Percentiles rank a stretch among this genome's conserved stretches.
These are phyloP conservation scores for Acanthaster planci DNA, from an alignment of 35 echinoderm and acorn worm species.

Conservation along the genomic window DNA sequence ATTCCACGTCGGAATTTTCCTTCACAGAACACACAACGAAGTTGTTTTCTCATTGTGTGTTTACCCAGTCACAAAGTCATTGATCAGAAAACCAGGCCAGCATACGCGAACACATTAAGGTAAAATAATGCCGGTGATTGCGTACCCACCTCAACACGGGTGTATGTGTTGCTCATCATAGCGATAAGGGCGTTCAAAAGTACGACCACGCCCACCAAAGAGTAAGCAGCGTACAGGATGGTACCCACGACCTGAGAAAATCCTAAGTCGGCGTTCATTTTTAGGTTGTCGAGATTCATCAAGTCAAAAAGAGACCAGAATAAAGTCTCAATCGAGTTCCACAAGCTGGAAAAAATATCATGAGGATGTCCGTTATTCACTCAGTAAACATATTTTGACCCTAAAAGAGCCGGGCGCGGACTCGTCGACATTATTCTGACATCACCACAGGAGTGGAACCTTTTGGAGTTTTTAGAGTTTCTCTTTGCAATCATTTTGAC, in stretches of 20 bases:
- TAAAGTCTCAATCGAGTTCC: conserved; percentile 43
- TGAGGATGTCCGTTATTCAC: too few relatives aligned
- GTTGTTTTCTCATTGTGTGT: too few relatives aligned
- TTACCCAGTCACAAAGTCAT: too few relatives aligned
- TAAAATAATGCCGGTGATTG: too few relatives aligned
- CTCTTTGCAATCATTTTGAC: too few relatives aligned
- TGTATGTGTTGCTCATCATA: conserved; percentile 61
- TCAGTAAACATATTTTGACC: background rate
- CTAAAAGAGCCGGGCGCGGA: background rate
- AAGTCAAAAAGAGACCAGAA: conserved; percentile 78
- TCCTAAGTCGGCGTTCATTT: background rate
- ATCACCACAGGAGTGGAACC: too few relatives aligned
- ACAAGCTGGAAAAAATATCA: conserved; percentile 51
- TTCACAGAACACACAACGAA: background rate
- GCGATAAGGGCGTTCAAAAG: conserved; percentile 47
- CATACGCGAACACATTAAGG: too few relatives aligned
- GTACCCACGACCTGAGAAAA: background rate
- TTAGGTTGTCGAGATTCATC: conserved; percentile 33
- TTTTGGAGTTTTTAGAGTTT: too few relatives aligned
- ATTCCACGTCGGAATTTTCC: conserved; percentile 83
- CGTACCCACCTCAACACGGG: conserved; percentile 41
- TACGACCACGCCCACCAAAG: conserved; percentile 26
- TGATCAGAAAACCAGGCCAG: too few relatives aligned
- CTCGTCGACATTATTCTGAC: too few relatives aligned
- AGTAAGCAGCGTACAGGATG: conserved; percentile 4